phyloP scores from a whole-genome alignment of 2,113 vertebrate genomes.

The Dipodomys spectabilis region DNA sequence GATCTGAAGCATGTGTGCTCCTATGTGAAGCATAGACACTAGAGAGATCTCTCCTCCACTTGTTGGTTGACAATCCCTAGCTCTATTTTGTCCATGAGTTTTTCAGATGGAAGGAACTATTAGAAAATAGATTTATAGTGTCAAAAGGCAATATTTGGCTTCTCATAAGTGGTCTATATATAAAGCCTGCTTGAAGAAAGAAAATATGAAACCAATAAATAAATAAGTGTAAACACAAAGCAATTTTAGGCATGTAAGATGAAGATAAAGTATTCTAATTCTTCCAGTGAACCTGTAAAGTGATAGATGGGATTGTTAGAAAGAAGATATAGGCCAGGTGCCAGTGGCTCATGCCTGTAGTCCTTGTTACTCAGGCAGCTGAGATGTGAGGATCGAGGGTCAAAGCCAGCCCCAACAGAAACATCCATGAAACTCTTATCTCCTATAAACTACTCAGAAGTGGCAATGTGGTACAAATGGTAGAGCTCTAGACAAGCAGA shows the following conservation, averaged over 20 bases:
- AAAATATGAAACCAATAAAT: neutral
- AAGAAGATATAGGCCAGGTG: neutral
- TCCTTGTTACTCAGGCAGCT: no score
- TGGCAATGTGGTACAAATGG: no score
- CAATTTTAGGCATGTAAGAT: neutral
- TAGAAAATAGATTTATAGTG: constrained; percentile 54
- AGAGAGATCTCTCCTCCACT: constrained; percentile 64
- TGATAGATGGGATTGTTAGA: no score
- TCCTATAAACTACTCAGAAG: no score
- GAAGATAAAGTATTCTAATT: neutral
- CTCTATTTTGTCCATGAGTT: constrained; percentile 64
- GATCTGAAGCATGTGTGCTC: no score
- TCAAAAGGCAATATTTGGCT: constrained; percentile 64
- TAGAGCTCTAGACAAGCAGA: no score
- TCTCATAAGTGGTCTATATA: neutral
- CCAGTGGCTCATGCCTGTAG: no score
- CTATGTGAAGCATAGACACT: neutral
- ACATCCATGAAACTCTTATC: no score
- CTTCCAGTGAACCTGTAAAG: no score
- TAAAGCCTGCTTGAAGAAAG: neutral
- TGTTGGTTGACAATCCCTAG: constrained; percentile 69
- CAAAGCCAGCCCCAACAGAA: no score
- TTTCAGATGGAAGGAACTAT: constrained; percentile 33
- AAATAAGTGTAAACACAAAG: neutral
- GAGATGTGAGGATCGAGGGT: no score